Evolutionary conservation across 2,888 invertebrate species (phyloP).

Genomic region (Aphidius colemani): DNA sequence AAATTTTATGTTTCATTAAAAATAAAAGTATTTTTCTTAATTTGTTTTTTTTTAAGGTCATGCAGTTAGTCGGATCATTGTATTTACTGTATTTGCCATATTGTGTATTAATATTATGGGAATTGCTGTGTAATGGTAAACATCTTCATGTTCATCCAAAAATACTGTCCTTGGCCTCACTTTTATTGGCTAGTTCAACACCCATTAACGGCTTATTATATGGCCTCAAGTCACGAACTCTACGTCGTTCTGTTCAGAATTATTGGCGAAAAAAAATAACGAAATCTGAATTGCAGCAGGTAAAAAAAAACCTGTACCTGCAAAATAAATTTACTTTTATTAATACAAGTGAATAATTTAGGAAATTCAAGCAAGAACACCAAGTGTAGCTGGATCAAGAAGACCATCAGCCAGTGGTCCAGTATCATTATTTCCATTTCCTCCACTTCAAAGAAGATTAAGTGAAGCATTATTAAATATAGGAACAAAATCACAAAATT

Average conservation of each 20-base stretch:
- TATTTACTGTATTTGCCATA: conserved; percentile 77
- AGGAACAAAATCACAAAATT: conserved; percentile 45
- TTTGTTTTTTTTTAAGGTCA: conserved; percentile 56
- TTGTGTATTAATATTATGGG: conserved; percentile 74
- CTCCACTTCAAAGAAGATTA: conserved; percentile 63
- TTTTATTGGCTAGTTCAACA: conserved; percentile 73
- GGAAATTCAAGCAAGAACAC: conserved; percentile 80
- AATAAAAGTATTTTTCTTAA: no score
- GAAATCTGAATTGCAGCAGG: conserved; percentile 76
- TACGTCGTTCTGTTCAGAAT: conserved; percentile 75
- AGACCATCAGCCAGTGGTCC: conserved; percentile 69
- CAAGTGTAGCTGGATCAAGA: conserved; percentile 77
- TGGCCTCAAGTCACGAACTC: conserved; percentile 74
- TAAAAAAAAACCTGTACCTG: conserved; percentile 28
- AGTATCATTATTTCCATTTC: conserved; percentile 60
- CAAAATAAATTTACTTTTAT: background rate
- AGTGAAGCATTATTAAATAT: conserved; percentile 65
- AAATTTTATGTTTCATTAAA: no score
- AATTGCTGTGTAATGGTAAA: conserved; percentile 57
- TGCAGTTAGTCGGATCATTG: conserved; percentile 75
- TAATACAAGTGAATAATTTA: conserved; percentile 27
- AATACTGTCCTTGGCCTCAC: conserved; percentile 67
- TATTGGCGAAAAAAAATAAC: conserved; percentile 79
- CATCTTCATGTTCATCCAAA: conserved; percentile 54
- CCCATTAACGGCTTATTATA: conserved; percentile 78